Evolutionary conservation across 2,888 invertebrate genomes (phyloP), one percentile per base, ranked within the genome.

Genomic region (Anodontia alba): DNA sequence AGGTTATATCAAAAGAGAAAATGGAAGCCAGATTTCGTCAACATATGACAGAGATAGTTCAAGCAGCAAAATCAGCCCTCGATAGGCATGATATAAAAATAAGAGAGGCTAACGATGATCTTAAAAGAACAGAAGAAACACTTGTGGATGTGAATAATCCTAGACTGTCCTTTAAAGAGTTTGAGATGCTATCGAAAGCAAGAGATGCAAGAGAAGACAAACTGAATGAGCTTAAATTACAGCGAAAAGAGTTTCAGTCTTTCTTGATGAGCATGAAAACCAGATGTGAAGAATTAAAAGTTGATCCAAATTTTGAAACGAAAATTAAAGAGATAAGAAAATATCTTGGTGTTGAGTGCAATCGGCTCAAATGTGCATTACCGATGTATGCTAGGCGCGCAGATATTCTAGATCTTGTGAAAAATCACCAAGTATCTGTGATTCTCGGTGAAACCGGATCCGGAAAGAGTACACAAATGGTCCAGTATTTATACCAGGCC

Each of bases 401-500:
- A 5, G 88, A 91, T 7, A 92, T 94, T 17, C 54, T 93, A 0
- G 78, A 88, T 0, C 73, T 81, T 31, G 87, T 94, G 0, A 70
- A 57, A 26, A 46, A 87, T 7, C 89, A 93, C 72, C 91, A 91
- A 62, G 93, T 94, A 0, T 86, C 87, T 26, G 87, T 95, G 7
- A 83, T 95, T 0, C 84, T 93, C 23, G 94, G 93, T 5, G 94
- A 95, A 76, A 94, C 95, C 3, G 94, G 95, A 3, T 94, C 94
- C 0, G 95, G 95, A 0, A 95, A 95, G 80, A 94, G 94, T 73
- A 94, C 94, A 23, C 95, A 95, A 86, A 83, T 95, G 75, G 88
- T 89, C 3, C 94, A 94, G 80, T 95, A 94, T 76, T 78, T 94
- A 0, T 87, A 91, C 38, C 91, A 93, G 51, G 89, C 92, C 1